Conservation (phyloP, 2,797 vertebrate species). For the Acrossocheilus wenchowensis region DNA sequence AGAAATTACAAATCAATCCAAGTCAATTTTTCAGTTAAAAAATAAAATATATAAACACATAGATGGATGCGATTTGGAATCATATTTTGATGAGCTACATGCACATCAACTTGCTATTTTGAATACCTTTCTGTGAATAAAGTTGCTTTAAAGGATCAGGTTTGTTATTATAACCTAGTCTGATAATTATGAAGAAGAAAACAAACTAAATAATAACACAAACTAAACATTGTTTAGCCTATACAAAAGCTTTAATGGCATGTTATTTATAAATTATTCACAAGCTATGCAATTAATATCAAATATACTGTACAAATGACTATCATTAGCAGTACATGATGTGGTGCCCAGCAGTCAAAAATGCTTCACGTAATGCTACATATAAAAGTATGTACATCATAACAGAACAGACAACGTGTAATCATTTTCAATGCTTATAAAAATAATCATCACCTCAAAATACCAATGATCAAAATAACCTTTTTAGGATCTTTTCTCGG, state of each 20-base stretch:
- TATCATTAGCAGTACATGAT: conserved; percentile 17
- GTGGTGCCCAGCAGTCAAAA: not conserved
- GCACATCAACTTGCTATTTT: not conserved
- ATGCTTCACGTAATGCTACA: not conserved
- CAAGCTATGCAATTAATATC: not conserved
- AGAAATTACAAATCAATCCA: not conserved
- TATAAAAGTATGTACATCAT: not conserved
- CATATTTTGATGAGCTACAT: not conserved
- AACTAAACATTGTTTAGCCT: not conserved
- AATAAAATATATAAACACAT: too few relatives aligned
- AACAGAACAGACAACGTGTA: not conserved
- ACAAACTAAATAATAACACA: not conserved
- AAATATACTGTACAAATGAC: not conserved
- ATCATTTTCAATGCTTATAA: conserved; percentile 32
- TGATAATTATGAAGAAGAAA: not conserved
- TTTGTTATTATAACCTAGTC: not conserved
- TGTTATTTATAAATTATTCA: conserved; percentile 23
- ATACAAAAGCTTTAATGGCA: conserved; percentile 23
- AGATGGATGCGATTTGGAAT: not conserved
- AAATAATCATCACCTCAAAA: conserved; percentile 37
- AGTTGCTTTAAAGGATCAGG: not conserved
- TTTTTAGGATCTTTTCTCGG: not conserved
- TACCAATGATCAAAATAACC: not conserved
- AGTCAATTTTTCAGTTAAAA: not conserved
- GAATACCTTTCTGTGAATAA: not conserved